A percentile compares a stretch with the other conserved stretches of the same genome.
Evolutionary conservation across 2,888 invertebrate genomes (phyloP).

Genomic region (Lasioglossum leucozonium): DNA sequence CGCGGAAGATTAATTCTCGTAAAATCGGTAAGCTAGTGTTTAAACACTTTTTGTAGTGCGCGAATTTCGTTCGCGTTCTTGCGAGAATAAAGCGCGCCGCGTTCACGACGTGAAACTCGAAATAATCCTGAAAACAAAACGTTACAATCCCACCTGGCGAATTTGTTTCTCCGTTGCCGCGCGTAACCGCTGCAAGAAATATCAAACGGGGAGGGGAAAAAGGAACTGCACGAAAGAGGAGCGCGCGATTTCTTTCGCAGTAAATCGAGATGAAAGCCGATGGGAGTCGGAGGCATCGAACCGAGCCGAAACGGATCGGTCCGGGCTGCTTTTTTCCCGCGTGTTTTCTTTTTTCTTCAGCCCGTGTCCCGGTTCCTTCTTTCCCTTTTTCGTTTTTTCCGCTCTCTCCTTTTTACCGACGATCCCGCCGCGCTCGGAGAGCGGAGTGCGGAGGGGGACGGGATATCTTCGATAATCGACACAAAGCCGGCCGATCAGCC

Average conservation of each 20-base stretch:
- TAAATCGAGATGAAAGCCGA: conserved; percentile 71
- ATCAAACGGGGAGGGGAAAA: conserved; percentile 33
- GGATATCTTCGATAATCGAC: conserved; percentile 73
- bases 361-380: conserved; percentile 18
- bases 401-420: conserved; percentile 32
- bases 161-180: neutral
- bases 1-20: neutral
- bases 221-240: conserved; percentile 19
- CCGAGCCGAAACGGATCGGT: conserved; percentile 56
- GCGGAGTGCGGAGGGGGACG: conserved; percentile 46
- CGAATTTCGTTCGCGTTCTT: neutral
- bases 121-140: neutral
- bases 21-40: neutral
- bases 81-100: neutral
- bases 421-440: conserved; percentile 32
- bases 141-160: neutral
- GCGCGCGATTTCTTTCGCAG: conserved; percentile 64
- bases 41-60: neutral
- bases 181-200: conserved; percentile 22
- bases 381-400: conserved; percentile 20
- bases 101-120: neutral
- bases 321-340: neutral
- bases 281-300: conserved; percentile 47
- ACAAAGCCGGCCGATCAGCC: conserved; percentile 67
- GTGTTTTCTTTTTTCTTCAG: neutral